Base-by-base conservation (phyloP, 30 jellyfish, hydroid and myxozoan species). In the Sanderia malayensis region DNA sequence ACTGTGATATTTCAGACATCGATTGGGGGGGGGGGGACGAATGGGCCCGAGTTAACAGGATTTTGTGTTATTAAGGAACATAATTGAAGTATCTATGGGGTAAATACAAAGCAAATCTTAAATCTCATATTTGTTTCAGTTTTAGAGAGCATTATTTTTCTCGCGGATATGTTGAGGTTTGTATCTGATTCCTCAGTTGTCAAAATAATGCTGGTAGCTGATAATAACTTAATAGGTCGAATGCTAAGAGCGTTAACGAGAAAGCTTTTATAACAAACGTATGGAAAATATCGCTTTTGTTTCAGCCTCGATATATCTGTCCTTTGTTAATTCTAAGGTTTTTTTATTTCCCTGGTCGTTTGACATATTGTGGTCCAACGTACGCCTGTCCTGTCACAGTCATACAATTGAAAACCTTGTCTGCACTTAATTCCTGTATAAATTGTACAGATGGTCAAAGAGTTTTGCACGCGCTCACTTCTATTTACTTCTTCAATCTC, bases 101-200 rank as follows among this genome's bases (percentile, higher is more conserved):
- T n/a, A n/a, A n/a, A n/a, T n/a, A n/a, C n/a, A n/a, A n/a, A n/a
- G n/a, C n/a, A n/a, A n/a, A n/a, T n/a, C n/a, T n/a, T n/a, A n/a
- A n/a, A n/a, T n/a, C n/a, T n/a, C n/a, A n/a, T n/a, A n/a, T n/a
- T n/a, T n/a, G n/a, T 32, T 81, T 71, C 67, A 86, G 97, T 59
- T 93, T 93, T 72, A 67, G 99, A 70, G 96, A 81, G 0, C 96
- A 93, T 49, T 93, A 93, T 46, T 85, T 86, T 53, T 68, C 66
- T 44, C 90, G 96, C 19, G 95, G 96, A 2, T 93, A 93, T 62
- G 79, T 66, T 0, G 99, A 93, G 93, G 94, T n/a, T n/a, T n/a
- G n/a, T n/a, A n/a, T n/a, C n/a, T n/a, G n/a, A n/a, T n/a, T n/a
- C n/a, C n/a, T n/a, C n/a, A n/a, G n/a, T n/a, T n/a, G n/a, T n/a